phyloP scores from a whole-genome alignment of 2,797 vertebrate species.

The Argya squamiceps region DNA sequence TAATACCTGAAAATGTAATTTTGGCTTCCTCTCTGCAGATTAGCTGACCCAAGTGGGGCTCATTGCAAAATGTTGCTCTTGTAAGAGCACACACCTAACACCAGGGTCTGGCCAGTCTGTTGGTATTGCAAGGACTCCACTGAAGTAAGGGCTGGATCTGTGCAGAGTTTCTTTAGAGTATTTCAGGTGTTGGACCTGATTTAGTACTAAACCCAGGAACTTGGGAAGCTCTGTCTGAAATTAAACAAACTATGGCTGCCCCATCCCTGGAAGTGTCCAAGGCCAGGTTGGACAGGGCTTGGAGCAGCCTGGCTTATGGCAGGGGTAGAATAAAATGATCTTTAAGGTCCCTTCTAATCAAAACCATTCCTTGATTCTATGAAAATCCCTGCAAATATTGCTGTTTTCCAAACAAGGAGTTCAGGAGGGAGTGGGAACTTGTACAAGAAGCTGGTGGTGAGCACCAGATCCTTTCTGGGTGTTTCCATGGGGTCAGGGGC shows the following conservation, averaged over 20 bases:
- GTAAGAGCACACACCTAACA: fast-evolving
- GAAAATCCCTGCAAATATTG: not conserved
- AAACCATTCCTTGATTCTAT: not conserved
- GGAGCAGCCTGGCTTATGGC: not conserved
- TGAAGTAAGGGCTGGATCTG: not conserved
- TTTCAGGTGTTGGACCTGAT: not conserved
- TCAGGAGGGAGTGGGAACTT: not conserved
- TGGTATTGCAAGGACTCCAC: fast-evolving
- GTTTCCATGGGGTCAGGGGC: fast-evolving
- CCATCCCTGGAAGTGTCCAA: not conserved
- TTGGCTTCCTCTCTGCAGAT: not conserved
- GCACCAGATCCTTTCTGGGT: not conserved
- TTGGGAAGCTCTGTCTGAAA: not conserved
- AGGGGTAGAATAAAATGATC: not conserved
- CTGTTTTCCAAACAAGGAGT: not conserved
- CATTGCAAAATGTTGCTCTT: not conserved
- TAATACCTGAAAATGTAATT: not conserved
- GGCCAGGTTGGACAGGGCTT: not conserved
- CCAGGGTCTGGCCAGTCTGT: fast-evolving
- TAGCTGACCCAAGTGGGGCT: not conserved
- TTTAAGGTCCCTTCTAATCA: not conserved
- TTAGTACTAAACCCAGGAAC: not conserved
- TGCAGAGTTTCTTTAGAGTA: not conserved
- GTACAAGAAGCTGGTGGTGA: fast-evolving
- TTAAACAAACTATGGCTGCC: not conserved